Evolutionary conservation across 2,113 vertebrate species (phyloP).

Genomic region (Otis tarda): DNA sequence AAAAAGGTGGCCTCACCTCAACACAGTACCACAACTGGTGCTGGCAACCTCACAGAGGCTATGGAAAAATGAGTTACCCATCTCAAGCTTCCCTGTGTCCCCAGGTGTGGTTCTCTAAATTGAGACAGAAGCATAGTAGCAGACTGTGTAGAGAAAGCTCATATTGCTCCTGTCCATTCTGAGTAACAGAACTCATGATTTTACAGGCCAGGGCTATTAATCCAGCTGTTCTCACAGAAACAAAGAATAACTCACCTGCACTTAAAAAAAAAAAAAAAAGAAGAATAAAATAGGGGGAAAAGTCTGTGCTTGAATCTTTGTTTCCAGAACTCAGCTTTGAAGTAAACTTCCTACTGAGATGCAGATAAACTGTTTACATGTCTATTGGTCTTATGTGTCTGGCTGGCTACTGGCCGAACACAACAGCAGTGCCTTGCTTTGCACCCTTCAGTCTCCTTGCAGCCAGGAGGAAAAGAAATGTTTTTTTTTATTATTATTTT

Average conservation of each 20-base stretch:
- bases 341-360: not conserved
- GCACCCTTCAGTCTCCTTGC: not conserved
- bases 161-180: not conserved
- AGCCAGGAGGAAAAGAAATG: not conserved
- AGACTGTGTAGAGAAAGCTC: not conserved
- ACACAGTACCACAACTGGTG: not conserved
- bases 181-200: not conserved
- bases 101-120: not conserved
- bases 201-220: not conserved
- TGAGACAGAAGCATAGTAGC: not conserved
- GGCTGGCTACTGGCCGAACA: conserved; percentile 15
- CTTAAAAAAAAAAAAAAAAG: too few relatives aligned
- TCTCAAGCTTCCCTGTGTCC: not conserved
- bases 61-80: not conserved
- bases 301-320: not conserved
- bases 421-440: conserved; percentile 10
- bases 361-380: not conserved
- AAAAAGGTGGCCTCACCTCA: not conserved
- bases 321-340: not conserved
- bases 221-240: not conserved
- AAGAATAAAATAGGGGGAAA: fast-evolving
- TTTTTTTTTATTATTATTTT: not conserved
- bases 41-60: not conserved
- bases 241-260: not conserved
- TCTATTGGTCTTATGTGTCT: not conserved